Base-by-base conservation (phyloP, 23 tunicate species). In the Diplosoma virens region DNA sequence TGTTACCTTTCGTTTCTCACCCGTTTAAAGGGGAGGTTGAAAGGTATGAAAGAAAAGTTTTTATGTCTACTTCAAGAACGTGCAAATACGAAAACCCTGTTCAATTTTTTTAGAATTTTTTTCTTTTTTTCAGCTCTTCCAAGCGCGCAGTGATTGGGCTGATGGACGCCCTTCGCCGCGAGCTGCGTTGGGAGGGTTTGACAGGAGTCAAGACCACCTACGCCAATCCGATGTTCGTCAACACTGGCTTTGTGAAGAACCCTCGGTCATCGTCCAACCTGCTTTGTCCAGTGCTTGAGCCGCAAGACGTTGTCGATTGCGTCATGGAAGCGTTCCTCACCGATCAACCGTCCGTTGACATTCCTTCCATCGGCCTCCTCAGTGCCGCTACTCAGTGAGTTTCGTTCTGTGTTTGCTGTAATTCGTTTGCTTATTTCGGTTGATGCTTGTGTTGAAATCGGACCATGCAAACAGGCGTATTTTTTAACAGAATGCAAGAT, bases 91-190 rank as follows among this genome's bases (percentile, higher is more conserved):
- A n/a, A n/a, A n/a, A n/a, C n/a, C n/a, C n/a, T n/a, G n/a, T n/a
- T n/a, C n/a, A n/a, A n/a, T n/a, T n/a, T n/a, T n/a, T n/a, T n/a
- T n/a, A n/a, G n/a, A n/a, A n/a, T n/a, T n/a, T n/a, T n/a, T n/a
- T n/a, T 6, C 5, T 28, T 34, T 37, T 36, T 17, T 30, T 16
- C 25, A 83, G 88, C 32, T 47, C 88, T 20, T 65, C 82, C 2
- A 83, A 83, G 55, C 68, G 37, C 32, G 88, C 88, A n/a, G 77
- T 83, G 1, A 77, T 66, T 48, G 88, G 88, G 17, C 56, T 83
- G 3, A 72, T 67, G 76, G 88, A 83, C 32, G 63, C 47, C 0
- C 58, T 83, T 28, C 59, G 69, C 31, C 76, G 81, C 0, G 88
- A 83, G 32, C 67, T 83, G 45, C 67, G 76, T 16, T 36, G 68